Base-by-base conservation (phyloP, 2,113 vertebrate species). In the Odocoileus virginianus region DNA sequence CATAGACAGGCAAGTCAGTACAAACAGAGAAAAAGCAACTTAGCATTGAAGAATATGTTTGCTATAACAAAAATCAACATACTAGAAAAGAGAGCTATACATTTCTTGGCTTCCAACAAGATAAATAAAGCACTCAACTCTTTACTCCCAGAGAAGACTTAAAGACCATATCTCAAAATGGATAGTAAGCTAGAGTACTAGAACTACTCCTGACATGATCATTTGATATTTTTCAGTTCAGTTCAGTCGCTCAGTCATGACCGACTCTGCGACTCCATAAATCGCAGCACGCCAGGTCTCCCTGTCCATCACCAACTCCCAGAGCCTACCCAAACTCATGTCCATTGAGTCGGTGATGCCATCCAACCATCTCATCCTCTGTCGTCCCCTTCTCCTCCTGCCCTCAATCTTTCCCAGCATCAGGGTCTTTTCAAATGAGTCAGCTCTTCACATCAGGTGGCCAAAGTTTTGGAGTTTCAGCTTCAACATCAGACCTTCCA, bases 251-350 rank as follows among this genome's bases (percentile, higher is more conserved):
- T 67, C 33, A 67, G 64, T 36, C 4, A 10, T 21, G 64, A 36
- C 64, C 9, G 1, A 67, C 64, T 36, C 8, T 67, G 64, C 4
- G 0, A 67, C 17, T 33, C 33, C 64, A 36, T 36, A 17, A 67
- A 67, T 4, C 17, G 0, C 33, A 36, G 64, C 16, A 67, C 0
- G 0, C 33, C 64, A 36, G 33, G 8, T 8, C 1, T 67, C 8
- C 64, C 64, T 67, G 4, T 67, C 17, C 17, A 67, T 21, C 33
- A 67, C 17, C 33, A 67, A 67, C 10, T 67, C 64, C 16, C 0
- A 4, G 64, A 67, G 8, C 33, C 64, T 67, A 33, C 33, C 64
- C 64, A 36, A 19, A 67, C 33, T 67, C n/a, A 36, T 67, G 33
- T 67, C 33, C 64, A 36, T 11, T 67, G 33, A 67, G 64, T 67